Evolutionary conservation across 1,140 invertebrate species (phyloP).

Genomic region (Pemphigus obesinymphae): DNA sequence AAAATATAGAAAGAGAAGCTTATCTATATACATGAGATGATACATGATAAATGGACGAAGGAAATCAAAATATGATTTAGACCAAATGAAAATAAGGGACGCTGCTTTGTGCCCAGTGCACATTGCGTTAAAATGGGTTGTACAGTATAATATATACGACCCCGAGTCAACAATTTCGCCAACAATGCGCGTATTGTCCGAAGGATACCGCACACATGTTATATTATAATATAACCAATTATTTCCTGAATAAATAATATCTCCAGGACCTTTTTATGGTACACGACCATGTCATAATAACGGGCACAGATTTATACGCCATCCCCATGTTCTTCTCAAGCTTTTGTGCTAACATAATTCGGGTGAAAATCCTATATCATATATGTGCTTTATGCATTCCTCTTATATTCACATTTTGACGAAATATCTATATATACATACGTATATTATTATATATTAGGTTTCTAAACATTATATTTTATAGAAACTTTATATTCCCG

Average conservation of each 20-base stretch:
- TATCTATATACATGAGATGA: not conserved
- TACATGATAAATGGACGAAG: not conserved
- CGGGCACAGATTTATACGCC: not conserved
- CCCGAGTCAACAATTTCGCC: conserved; percentile 19
- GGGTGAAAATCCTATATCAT: not conserved
- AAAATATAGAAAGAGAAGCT: too few relatives aligned
- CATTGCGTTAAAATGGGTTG: conserved; percentile 1
- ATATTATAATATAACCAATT: conserved; percentile 33
- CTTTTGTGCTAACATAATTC: conserved; percentile 2
- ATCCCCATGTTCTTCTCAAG: conserved; percentile 9
- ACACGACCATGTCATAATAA: not conserved
- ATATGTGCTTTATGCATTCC: not conserved
- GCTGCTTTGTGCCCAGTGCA: not conserved
- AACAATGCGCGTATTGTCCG: conserved; percentile 32
- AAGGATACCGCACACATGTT: conserved; percentile 5
- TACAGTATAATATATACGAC: not conserved
- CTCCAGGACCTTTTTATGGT: not conserved
- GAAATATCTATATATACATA: too few relatives aligned
- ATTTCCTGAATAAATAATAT: conserved; percentile 19
- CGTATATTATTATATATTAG: too few relatives aligned
- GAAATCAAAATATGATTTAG: conserved; percentile 8
- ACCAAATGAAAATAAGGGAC: not conserved
- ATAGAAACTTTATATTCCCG: too few relatives aligned
- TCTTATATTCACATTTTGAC: not conserved
- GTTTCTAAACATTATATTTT: too few relatives aligned